Percentiles rank a stretch among this genome's conserved stretches.
phyloP scores from a whole-genome alignment of 30 jellyfish, hydroid and myxozoan species.

The Chironex yamaguchii region DNA sequence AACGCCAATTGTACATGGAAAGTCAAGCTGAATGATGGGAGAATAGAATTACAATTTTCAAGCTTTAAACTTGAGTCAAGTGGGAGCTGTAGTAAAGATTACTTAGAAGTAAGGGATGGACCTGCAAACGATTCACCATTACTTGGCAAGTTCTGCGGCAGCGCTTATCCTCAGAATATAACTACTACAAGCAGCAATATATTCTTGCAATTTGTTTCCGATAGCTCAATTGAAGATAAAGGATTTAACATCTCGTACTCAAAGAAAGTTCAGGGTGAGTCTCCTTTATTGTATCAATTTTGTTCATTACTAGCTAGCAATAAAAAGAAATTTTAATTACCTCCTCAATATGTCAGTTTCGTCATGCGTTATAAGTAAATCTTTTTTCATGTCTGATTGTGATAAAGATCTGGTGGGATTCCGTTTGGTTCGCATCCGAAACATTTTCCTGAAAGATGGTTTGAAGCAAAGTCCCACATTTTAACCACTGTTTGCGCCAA shows the following conservation, averaged over 20 bases:
- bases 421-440: neutral
- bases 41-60: conserved; percentile 32
- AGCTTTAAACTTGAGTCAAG: conserved; percentile 47
- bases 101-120: conserved; percentile 64
- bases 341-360: no score
- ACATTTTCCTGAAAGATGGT: neutral
- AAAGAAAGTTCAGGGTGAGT: conserved; percentile 44
- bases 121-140: conserved; percentile 68
- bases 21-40: conserved; percentile 57
- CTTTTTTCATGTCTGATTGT: no score
- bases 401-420: no score
- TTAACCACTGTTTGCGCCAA: no score
- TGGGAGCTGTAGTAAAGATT: conserved; percentile 61
- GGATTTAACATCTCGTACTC: conserved; percentile 70
- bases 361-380: no score
- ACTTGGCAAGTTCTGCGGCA: conserved; percentile 67
- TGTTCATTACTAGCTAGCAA: no score
- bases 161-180: conserved; percentile 1
- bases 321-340: no score
- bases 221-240: conserved; percentile 34
- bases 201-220: conserved; percentile 61
- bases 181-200: conserved; percentile 25
- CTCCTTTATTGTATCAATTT: no score
- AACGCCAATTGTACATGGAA: conserved; percentile 69
- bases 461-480: no score